Percentiles rank a stretch among this genome's conserved stretches.
Conservation (phyloP, 2,888 invertebrate genomes). For the Keiferia lycopersicella region DNA sequence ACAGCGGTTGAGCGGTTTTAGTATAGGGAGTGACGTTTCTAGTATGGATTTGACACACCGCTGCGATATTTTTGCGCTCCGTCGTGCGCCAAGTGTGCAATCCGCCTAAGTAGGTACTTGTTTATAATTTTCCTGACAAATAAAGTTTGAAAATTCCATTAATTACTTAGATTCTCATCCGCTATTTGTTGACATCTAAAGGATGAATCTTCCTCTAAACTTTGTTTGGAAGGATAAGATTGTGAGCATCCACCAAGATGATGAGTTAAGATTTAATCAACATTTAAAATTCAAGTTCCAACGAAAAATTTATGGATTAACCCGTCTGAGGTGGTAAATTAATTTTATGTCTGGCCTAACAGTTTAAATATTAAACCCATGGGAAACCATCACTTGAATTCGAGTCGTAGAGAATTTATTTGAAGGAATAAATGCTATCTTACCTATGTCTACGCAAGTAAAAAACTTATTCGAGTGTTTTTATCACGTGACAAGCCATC, state of each 20-base stretch:
- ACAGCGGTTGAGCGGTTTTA: too few species aligned
- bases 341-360: not conserved
- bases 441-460: too few species aligned
- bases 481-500: too few species aligned
- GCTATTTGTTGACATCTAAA: not conserved
- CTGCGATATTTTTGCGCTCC: too few species aligned
- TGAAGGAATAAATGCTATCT: too few species aligned
- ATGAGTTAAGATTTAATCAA: slow-evolving; percentile 12
- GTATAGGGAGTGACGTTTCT: too few species aligned
- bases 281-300: not conserved
- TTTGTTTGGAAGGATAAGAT: slow-evolving; percentile 6
- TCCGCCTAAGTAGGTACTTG: not conserved
- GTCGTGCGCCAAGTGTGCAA: too few species aligned
- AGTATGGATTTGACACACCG: too few species aligned
- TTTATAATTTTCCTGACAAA: not conserved
- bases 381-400: too few species aligned
- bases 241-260: slow-evolving; percentile 14
- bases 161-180: not conserved
- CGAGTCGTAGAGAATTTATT: too few species aligned
- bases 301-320: not conserved
- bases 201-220: not conserved
- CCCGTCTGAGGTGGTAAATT: not conserved
- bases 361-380: not conserved
- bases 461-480: too few species aligned
- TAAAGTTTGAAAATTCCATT: not conserved